phyloP scores from a whole-genome alignment of 2,888 invertebrate genomes.

The Monochamus alternatus region DNA sequence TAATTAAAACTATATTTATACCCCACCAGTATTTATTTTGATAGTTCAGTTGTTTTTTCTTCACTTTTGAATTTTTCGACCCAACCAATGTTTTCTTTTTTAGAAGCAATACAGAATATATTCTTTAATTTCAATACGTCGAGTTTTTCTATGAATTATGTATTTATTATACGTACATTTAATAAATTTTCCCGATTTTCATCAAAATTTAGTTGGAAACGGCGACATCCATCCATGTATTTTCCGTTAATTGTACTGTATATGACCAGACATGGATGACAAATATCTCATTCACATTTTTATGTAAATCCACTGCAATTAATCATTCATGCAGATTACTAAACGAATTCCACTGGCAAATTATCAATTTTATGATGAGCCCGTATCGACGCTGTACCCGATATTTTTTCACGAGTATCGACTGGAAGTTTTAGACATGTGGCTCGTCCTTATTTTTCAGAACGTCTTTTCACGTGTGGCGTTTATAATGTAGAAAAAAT shows the following conservation, averaged over 20 bases:
- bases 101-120: too few species aligned
- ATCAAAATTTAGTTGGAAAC: not conserved
- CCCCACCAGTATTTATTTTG: too few species aligned
- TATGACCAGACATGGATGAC: constrained; percentile 3
- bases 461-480: too few species aligned
- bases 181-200: not conserved
- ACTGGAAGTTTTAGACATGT: not conserved
- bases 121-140: too few species aligned
- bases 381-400: constrained; percentile 35
- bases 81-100: too few species aligned
- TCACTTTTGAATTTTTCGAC: too few species aligned
- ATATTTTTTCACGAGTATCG: constrained; percentile 30
- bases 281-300: constrained; percentile 22
- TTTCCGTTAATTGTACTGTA: not conserved
- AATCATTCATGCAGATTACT: constrained; percentile 33
- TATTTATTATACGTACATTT: too few species aligned
- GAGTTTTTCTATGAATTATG: too few species aligned
- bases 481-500: too few species aligned
- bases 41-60: too few species aligned
- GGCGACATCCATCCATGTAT: not conserved
- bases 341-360: constrained; percentile 41
- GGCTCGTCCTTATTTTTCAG: constrained; percentile 12
- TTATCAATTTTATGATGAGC: constrained; percentile 40
- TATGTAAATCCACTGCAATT: constrained; percentile 19
- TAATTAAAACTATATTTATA: too few species aligned